Percentiles rank a stretch among this genome's conserved stretches.
Evolutionary conservation across 2,113 vertebrate species (phyloP).

Genomic region (human (Homo sapiens)): GRCh38 chr1:164427001-164427500

Average conservation of each 20-base stretch:
- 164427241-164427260: background rate
- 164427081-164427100: background rate
- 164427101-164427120: background rate
- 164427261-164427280: background rate
- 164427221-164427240: background rate
- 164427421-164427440: slow-evolving; percentile 62
- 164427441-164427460: slow-evolving; percentile 68
- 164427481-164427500: slow-evolving; percentile 79
- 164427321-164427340: background rate
- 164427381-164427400: background rate
- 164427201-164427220: background rate
- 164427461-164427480: slow-evolving; percentile 80
- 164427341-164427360: background rate
- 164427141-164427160: background rate
- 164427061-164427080: background rate
- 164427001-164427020: background rate
- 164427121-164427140: background rate
- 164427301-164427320: background rate
- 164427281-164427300: background rate
- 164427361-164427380: background rate
- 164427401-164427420: background rate
- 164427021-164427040: background rate
- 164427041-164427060: background rate
- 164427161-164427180: background rate
- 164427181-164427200: background rate